These are phyloP conservation scores for Drosophila lacertosa DNA, from an alignment of 1,140 invertebrate genomes.

Conservation along the genomic window DNA sequence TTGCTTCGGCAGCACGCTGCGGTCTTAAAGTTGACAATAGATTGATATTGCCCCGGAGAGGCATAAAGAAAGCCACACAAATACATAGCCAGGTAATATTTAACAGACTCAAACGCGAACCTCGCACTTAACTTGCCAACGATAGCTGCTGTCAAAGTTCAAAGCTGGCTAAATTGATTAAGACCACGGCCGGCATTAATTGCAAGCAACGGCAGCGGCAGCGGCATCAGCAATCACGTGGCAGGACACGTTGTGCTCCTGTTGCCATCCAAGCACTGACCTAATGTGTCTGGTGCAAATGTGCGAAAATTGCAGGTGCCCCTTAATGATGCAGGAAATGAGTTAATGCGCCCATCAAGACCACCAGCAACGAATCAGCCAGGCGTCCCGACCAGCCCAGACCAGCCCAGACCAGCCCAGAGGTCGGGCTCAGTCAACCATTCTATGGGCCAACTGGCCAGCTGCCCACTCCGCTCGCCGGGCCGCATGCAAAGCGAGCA, in stretches of 20 bases:
- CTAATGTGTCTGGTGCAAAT: constrained; percentile 39
- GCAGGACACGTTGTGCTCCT: constrained; percentile 35
- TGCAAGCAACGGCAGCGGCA: constrained; percentile 3
- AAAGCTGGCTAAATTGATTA: constrained; percentile 51
- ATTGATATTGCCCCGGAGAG: constrained; percentile 41
- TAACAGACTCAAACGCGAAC: constrained; percentile 11
- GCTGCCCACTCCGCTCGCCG: background rate
- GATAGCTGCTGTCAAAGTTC: constrained; percentile 15
- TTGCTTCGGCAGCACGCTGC: background rate
- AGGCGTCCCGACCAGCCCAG: background rate
- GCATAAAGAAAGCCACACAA: constrained; percentile 22
- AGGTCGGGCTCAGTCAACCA: background rate
- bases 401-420: background rate
- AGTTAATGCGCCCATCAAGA: constrained; percentile 58
- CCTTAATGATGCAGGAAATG: constrained; percentile 78
- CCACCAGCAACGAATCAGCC: constrained; percentile 22
- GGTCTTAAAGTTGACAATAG: constrained; percentile 36
- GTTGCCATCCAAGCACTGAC: constrained; percentile 5
- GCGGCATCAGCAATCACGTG: background rate
- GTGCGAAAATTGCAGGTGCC: constrained; percentile 71
- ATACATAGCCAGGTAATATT: constrained; percentile 33
- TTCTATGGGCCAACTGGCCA: background rate
- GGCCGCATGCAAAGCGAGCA: constrained; percentile 25
- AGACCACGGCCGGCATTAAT: constrained; percentile 25
- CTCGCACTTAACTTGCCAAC: constrained; percentile 2